phyloP scores from a whole-genome alignment of 2,113 vertebrate genomes.

The Neoarius graeffei region DNA sequence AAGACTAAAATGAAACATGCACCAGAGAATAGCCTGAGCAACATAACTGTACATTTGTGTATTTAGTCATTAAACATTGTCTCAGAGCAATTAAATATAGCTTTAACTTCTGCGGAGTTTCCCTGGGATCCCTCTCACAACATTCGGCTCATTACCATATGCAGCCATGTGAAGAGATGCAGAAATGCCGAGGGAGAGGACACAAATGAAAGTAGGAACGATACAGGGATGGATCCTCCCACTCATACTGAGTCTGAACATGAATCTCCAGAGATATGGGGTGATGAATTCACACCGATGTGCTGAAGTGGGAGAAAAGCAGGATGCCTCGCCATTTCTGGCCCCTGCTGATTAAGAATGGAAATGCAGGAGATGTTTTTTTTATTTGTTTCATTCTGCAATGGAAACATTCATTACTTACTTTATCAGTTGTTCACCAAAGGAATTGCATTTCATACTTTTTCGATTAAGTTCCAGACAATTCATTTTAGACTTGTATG shows the following conservation, averaged over 20 bases:
- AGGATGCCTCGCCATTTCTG: conserved; percentile 65
- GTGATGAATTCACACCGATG: conserved; percentile 48
- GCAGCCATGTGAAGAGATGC: conserved; percentile 42
- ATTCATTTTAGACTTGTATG: background rate
- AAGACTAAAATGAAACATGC: conserved; percentile 19
- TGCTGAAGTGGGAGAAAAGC: conserved; percentile 58
- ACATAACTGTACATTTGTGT: conserved; percentile 57
- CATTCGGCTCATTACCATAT: conserved; percentile 21
- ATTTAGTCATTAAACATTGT: conserved; percentile 60
- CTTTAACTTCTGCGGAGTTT: conserved; percentile 57
- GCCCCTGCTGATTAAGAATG: conserved; percentile 69
- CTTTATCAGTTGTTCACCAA: background rate
- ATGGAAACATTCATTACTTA: background rate
- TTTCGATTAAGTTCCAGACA: too few species aligned
- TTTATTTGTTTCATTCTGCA: conserved; percentile 1
- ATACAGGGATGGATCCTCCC: conserved; percentile 58
- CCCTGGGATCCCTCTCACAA: conserved; percentile 33
- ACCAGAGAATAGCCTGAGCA: conserved; percentile 55
- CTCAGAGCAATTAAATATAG: conserved; percentile 66
- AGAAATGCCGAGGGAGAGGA: conserved; percentile 34
- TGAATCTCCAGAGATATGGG: conserved; percentile 56
- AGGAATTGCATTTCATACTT: background rate
- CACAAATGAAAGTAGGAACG: conserved; percentile 41
- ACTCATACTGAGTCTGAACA: conserved; percentile 62
- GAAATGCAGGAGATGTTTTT: conserved; percentile 31